These are phyloP conservation scores for Mactromeris polynyma DNA, from an alignment of 2,888 invertebrate species.

Conservation along the genomic window DNA sequence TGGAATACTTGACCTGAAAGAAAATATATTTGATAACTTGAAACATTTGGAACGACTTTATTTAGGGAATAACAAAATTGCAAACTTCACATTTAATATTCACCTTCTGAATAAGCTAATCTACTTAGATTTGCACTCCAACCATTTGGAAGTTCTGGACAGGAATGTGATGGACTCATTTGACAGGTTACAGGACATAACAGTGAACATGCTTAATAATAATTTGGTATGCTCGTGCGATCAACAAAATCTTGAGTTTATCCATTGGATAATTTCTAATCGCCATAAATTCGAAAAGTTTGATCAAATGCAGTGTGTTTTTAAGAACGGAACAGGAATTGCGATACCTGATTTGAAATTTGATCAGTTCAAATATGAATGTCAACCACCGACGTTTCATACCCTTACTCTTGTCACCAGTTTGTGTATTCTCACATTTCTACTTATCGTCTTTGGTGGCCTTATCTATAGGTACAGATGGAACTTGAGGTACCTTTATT, in stretches of 20 bases:
- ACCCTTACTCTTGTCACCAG: conserved; percentile 16
- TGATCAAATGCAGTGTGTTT: background rate
- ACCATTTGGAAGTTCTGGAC: conserved; percentile 21
- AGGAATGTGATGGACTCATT: background rate
- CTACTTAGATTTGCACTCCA: conserved; percentile 10
- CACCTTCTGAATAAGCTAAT: background rate
- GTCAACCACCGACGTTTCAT: conserved; percentile 11
- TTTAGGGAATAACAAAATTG: conserved; percentile 22
- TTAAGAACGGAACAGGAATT: background rate
- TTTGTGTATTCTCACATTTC: conserved; percentile 29
- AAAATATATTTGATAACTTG: conserved; percentile 4
- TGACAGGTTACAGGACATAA: background rate
- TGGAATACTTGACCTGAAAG: background rate
- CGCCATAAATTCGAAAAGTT: background rate
- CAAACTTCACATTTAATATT: conserved; percentile 1
- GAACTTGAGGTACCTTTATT: conserved; percentile 49
- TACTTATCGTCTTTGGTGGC: conserved; percentile 24
- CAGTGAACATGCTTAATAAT: conserved; percentile 25
- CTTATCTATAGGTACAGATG: conserved; percentile 43
- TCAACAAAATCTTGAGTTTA: conserved; percentile 23
- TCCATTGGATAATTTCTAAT: conserved; percentile 10
- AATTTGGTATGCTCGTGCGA: conserved; percentile 20
- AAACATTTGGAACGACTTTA: conserved; percentile 6
- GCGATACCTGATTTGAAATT: background rate
- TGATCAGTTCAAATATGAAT: conserved; percentile 14